These are phyloP conservation scores for Mormyrus lacerda DNA, from an alignment of 2,113 vertebrate genomes.

Conservation along the genomic window DNA sequence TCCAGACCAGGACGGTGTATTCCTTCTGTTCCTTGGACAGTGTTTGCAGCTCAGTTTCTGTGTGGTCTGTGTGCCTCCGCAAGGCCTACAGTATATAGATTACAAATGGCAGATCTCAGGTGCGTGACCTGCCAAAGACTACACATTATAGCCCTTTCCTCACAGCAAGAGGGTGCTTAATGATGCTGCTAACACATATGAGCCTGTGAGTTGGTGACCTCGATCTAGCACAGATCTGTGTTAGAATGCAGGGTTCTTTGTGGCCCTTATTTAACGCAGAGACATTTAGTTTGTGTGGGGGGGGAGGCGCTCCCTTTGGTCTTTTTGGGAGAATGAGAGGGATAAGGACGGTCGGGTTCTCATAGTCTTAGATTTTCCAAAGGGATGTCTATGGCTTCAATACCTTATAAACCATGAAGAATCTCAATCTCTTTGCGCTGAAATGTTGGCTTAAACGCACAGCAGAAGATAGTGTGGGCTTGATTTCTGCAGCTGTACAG, in stretches of 20 bases:
- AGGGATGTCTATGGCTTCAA: background rate
- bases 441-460: background rate
- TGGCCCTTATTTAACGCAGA: background rate
- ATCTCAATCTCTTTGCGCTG: background rate
- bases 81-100: slow-evolving; percentile 22
- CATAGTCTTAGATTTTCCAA: background rate
- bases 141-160: slow-evolving; percentile 29
- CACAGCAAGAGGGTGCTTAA: slow-evolving; percentile 26
- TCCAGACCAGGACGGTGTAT: background rate
- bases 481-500: background rate
- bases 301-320: background rate
- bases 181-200: slow-evolving; percentile 35
- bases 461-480: background rate
- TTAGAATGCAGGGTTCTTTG: background rate
- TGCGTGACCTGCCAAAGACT: slow-evolving; percentile 24
- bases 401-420: background rate
- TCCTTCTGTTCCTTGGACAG: background rate
- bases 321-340: background rate
- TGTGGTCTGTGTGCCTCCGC: slow-evolving; percentile 25
- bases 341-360: background rate
- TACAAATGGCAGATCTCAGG: slow-evolving; percentile 22
- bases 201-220: slow-evolving; percentile 23
- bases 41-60: slow-evolving; percentile 4
- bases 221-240: background rate
- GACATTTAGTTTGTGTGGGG: slow-evolving; percentile 1